Percentiles rank a stretch among this genome's conserved stretches.
These are phyloP conservation scores for Poecilia gillii DNA, from an alignment of 2,797 vertebrate genomes.

Conservation along the genomic window DNA sequence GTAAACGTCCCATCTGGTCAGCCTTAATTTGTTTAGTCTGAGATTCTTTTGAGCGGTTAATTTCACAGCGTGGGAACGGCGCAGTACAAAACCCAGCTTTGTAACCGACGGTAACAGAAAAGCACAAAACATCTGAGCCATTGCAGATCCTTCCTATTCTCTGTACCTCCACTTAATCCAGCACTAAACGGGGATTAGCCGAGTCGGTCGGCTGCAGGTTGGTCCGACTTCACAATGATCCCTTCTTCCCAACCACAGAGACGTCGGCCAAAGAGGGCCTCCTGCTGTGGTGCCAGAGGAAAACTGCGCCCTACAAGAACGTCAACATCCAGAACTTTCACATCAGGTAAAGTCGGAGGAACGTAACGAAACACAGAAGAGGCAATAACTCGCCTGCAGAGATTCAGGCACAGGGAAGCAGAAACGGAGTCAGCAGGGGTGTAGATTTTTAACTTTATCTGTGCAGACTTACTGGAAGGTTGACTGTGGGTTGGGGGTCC, in stretches of 20 bases:
- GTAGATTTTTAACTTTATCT: not conserved
- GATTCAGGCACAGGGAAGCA: not conserved
- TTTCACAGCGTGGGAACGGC: conserved; percentile 6
- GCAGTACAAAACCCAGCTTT: not conserved
- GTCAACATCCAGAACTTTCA: conserved; percentile 99
- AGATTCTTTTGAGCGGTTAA: conserved; percentile 4
- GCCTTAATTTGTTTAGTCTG: conserved; percentile 25
- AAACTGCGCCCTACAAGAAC: conserved; percentile 98
- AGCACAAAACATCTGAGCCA: conserved; percentile 28
- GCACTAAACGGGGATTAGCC: conserved; percentile 52
- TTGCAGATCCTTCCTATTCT: conserved; percentile 37
- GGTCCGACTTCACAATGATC: conserved; percentile 43
- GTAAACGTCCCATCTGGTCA: conserved; percentile 36
- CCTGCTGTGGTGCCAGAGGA: conserved; percentile 97
- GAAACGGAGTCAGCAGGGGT: not conserved
- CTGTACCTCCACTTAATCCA: conserved; percentile 56
- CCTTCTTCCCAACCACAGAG: conserved; percentile 77
- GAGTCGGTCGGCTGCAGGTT: conserved; percentile 42
- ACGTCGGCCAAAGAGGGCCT: conserved; percentile 98
- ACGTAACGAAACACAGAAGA: not conserved
- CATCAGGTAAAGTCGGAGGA: conserved; percentile 85
- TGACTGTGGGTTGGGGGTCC: not conserved
- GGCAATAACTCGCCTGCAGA: not conserved
- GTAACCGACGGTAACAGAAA: conserved; percentile 19
- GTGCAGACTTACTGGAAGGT: not conserved